Conservation (phyloP, 2,888 invertebrate genomes). For the Barypeithes pellucidus region DNA sequence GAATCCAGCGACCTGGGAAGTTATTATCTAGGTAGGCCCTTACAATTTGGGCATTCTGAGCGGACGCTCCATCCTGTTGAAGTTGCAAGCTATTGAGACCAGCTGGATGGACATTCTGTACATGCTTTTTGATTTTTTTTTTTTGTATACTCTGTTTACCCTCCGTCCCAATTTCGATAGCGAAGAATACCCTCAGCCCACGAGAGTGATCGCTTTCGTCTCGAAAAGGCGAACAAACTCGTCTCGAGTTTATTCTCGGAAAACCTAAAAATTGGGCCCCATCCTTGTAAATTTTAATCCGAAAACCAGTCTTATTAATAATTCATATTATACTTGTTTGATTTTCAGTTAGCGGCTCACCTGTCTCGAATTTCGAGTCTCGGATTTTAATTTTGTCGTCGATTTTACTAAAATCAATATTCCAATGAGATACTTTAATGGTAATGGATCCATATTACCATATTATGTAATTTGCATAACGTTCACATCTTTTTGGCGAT, state of each 20-base stretch:
- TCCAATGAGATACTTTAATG: not conserved
- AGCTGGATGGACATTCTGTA: too few species aligned
- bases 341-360: conserved; percentile 30
- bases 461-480: conserved; percentile 13
- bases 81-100: too few species aligned
- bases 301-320: conserved; percentile 33
- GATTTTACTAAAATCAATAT: conserved; percentile 17
- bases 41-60: too few species aligned
- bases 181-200: not conserved
- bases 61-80: too few species aligned
- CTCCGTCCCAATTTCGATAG: not conserved
- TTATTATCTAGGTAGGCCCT: too few species aligned
- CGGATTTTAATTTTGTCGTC: conserved; percentile 19
- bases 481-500: conserved; percentile 2
- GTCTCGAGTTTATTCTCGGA: conserved; percentile 14
- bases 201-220: conserved; percentile 1
- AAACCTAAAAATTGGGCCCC: conserved; percentile 28
- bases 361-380: conserved; percentile 7
- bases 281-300: conserved; percentile 15
- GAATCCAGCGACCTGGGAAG: too few species aligned
- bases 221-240: conserved; percentile 18
- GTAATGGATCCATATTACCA: conserved; percentile 1
- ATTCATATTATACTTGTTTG: conserved; percentile 38
- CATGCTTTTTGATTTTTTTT: too few species aligned
- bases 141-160: too few species aligned